Base-by-base conservation (phyloP, 2,888 invertebrate genomes). In the Sinohyriopsis cumingii region DNA sequence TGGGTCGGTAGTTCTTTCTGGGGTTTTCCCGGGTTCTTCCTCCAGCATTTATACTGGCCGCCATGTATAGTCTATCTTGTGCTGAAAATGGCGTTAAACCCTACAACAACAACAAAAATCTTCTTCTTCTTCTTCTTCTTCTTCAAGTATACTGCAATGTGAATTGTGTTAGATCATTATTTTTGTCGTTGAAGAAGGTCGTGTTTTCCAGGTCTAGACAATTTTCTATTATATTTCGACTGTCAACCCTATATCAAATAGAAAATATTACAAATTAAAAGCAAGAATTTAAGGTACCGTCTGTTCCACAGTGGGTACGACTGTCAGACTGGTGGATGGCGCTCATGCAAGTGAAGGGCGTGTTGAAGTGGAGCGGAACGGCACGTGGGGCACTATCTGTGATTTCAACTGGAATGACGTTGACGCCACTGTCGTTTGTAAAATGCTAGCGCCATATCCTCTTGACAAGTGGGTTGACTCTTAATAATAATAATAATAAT, bases 391-490 rank as follows among this genome's bases (percentile, higher is more conserved):
- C 9, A 64, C 70, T 53, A 65, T 77, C 18, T 77, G 77, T 63
- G 77, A 74, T 53, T 24, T 54, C 3, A 62, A 53, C 15, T 77
- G 72, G 72, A 69, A 69, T 66, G 72, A 77, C 45, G 45, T 22
- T 3, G 77, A 77, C 22, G 77, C 77, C 2, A 77, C 77, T 7
- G 72, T 69, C 24, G 57, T 77, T 12, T 77, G 77, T 59, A 69
- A 59, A 65, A 74, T 77, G 72, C n/a, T 77, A 28, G 24, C 70
- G 0, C 64, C 61, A 7, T 77, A 63, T 57, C 77, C 77, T 3
- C 61, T 63, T 45, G 74, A 74, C 33, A 63, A 59, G 77, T 77
- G 33, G 25, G 69, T 25, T 60, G 25, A 15, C 15, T 45, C 12
- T 45, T 1, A 45, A 45, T 45, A 45, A 45, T 45, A 45, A 45